phyloP scores from a whole-genome alignment of 1,140 invertebrate species.

The Zaprionus nigranus region DNA sequence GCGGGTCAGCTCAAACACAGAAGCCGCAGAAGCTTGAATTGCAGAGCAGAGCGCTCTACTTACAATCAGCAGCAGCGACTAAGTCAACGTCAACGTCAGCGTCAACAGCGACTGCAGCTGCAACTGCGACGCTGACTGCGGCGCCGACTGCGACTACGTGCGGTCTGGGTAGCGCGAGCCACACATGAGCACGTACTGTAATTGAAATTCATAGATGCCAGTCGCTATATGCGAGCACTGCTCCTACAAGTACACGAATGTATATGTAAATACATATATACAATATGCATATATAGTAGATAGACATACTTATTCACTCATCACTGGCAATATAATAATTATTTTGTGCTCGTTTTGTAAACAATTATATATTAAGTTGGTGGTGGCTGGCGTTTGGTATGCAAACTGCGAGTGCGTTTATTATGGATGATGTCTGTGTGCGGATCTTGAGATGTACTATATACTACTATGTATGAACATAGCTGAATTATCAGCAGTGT shows the following conservation, averaged over 20 bases:
- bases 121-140: conserved; percentile 6
- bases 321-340: conserved; percentile 60
- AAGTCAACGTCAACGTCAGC: neutral
- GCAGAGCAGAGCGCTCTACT: conserved; percentile 44
- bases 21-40: conserved; percentile 33
- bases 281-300: conserved; percentile 11
- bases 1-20: conserved; percentile 40
- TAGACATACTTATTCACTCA: conserved; percentile 39
- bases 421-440: conserved; percentile 13
- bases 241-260: conserved; percentile 24
- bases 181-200: conserved; percentile 74
- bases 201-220: conserved; percentile 79
- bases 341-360: conserved; percentile 70
- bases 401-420: conserved; percentile 64
- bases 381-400: conserved; percentile 65
- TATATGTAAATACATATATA: conserved; percentile 17
- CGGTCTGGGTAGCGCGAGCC: conserved; percentile 60
- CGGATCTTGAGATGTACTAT: neutral
- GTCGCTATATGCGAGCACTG: conserved; percentile 32
- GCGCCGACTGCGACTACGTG: conserved; percentile 51
- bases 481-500: conserved; percentile 12
- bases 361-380: conserved; percentile 75
- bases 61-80: conserved; percentile 55
- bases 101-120: conserved; percentile 4
- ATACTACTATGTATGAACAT: neutral